Base-by-base conservation (phyloP, 2,888 invertebrate genomes). In the Patella pellucida region DNA sequence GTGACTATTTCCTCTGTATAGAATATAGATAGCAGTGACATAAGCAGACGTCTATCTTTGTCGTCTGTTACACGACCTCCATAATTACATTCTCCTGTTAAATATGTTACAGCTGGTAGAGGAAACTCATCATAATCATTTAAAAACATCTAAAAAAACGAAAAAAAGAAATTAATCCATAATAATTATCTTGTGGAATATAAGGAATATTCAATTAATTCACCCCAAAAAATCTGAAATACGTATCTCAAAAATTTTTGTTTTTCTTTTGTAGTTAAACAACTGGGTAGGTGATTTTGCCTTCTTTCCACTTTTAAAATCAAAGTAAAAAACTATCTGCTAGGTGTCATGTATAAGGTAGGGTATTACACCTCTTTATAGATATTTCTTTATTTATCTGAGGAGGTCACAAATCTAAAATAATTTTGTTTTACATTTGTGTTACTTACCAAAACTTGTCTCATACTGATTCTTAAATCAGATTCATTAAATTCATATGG, bases 401-500 rank as follows among this genome's bases (percentile, higher is more conserved):
- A 27, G 31, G 41, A 41, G 7, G 9, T 41, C 41, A 41, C 9
- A 41, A 41, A 41, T 7, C 9, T 9, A 41, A 41, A 0, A 41
- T 41, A 41, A 41, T 41, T 41, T 41, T 41, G 41, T 9, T 41
- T 7, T 9, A 51, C 31, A n/a, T 51, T 5, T 19, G 19, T 19
- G 68, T 71, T 15, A 79, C 85, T 76, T 80, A 91, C 91, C 88
- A 91, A 88, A 87, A 92, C 89, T 81, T 92, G 92, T 71, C 90
- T 84, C 85, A 92, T 87, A 78, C 91, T 91, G 83, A 92, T 92
- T 76, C 91, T 85, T 16, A 92, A 86, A 85, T 92, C 92, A 41
- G 92, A 92, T 81, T 92, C 92, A 79, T 92, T 92, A 82, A 92
- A 92, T 82, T 92, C 92, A 78, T 92, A 92, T 0, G 92, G 91